phyloP scores from a whole-genome alignment of 2,113 vertebrate genomes.

The Python bivittatus region DNA sequence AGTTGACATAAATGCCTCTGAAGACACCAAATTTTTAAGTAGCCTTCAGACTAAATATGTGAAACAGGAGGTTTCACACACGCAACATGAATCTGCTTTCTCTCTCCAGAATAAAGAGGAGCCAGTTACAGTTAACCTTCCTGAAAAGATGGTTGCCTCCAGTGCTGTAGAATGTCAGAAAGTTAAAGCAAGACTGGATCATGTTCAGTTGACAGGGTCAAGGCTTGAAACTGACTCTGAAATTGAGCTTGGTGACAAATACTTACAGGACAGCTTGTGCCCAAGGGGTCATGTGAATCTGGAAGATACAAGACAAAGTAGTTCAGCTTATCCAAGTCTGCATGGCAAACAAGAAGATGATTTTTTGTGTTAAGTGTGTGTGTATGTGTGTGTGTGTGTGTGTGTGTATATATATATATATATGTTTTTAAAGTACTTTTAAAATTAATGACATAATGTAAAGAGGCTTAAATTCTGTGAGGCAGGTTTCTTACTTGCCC shows the following conservation, averaged over 20 bases:
- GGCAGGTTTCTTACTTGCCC: constrained; percentile 75
- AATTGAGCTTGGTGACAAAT: constrained; percentile 74
- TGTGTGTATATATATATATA: constrained; percentile 68
- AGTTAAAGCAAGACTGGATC: constrained; percentile 70
- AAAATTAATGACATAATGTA: constrained; percentile 77
- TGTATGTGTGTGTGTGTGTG: not conserved
- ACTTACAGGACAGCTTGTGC: constrained; percentile 77
- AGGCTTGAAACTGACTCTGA: constrained; percentile 68
- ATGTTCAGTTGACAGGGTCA: constrained; percentile 68
- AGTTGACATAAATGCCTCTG: constrained; percentile 63
- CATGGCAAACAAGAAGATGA: constrained; percentile 83
- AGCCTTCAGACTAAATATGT: constrained; percentile 65
- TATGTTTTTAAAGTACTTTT: constrained; percentile 81
- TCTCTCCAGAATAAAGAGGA: constrained; percentile 70
- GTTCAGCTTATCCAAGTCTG: constrained; percentile 77
- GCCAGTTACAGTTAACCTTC: constrained; percentile 63
- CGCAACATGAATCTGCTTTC: constrained; percentile 74
- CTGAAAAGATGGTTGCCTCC: constrained; percentile 72
- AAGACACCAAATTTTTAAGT: constrained; percentile 72
- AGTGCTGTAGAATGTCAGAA: constrained; percentile 67
- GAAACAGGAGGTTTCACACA: constrained; percentile 65
- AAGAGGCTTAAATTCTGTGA: constrained; percentile 76
- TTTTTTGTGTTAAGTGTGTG: constrained; percentile 81
- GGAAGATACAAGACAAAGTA: constrained; percentile 79
- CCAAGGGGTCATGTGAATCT: constrained; percentile 71